Evolutionary conservation across 2,113 vertebrate genomes (phyloP), one percentile per base, ranked within the genome.

Genomic region (Dromas ardeola): DNA sequence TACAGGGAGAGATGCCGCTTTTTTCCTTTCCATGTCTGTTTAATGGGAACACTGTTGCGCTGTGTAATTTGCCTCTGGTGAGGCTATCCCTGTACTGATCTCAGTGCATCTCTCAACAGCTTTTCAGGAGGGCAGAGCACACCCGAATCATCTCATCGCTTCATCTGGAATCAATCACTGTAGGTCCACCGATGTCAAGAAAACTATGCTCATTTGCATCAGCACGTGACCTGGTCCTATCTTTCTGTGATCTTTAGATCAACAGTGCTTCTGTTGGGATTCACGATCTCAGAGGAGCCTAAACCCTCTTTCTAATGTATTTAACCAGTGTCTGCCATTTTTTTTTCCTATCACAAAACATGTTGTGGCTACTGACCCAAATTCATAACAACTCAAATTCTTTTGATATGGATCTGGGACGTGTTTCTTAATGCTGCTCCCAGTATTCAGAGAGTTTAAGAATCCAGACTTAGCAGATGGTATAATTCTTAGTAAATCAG

Each of bases 161-260:
- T 96, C 97, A 94, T 96, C 96, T 97, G 95, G 96, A 97, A 94
- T 96, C 79, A 97, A 97, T 97, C 96, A 92, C n/a, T 25, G 38
- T 6, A 86, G 90, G 96, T 95, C 88, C 63, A 73, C 82, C 1
- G 25, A 90, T 93, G 95, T 96, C 92, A 95, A 86, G 96, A 84
- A 94, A 97, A 92, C 88, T 96, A 94, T 96, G 88, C 95, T 96
- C 71, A 94, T 95, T 97, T 96, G 80, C 90, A 96, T 94, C 81
- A 91, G 62, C 96, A 92, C 7, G 4, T 96, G 95, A 96, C 74
- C 66, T 58, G 72, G 29, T 86, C 59, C 90, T 95, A 93, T 93
- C 94, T 96, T 61, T 47, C 42, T 59, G 61, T 88, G 71, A 88
- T 96, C 90, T 93, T 90, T 72, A 88, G 77, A 96, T 72, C 89